Evolutionary conservation across 1,140 invertebrate species (phyloP).

Genomic region (Drosophila sturtevanti): DNA sequence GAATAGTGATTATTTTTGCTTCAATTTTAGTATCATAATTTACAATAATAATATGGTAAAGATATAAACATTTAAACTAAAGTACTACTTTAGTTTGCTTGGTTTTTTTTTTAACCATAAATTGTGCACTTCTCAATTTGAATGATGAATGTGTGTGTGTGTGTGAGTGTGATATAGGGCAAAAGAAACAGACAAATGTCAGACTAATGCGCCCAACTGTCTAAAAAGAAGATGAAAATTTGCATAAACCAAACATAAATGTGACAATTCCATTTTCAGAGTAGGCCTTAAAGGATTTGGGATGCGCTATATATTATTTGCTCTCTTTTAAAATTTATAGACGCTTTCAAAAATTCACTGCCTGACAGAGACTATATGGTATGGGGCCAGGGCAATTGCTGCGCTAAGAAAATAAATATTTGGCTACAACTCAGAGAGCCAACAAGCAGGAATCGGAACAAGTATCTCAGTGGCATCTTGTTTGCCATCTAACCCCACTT

Average conservation of each 20-base stretch:
- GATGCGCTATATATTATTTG: constrained; percentile 77
- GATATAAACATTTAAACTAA: background rate
- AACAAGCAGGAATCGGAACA: background rate
- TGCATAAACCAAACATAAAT: constrained; percentile 81
- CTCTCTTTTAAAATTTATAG: constrained; percentile 80
- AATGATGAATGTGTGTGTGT: background rate
- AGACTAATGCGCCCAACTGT: background rate
- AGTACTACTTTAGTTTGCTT: background rate
- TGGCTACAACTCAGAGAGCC: constrained; percentile 34
- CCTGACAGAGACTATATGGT: constrained; percentile 39
- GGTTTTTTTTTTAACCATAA: background rate
- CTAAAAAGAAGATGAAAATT: constrained; percentile 42
- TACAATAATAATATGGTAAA: no score
- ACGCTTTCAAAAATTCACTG: constrained; percentile 74
- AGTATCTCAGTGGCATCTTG: constrained; percentile 23
- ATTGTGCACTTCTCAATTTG: background rate
- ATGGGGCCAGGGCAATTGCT: constrained; percentile 26
- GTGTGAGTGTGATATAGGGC: constrained; percentile 13
- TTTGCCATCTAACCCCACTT: no score
- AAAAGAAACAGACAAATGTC: constrained; percentile 44
- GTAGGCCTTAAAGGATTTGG: constrained; percentile 74
- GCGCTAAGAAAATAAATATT: constrained; percentile 63
- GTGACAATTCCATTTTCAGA: constrained; percentile 70
- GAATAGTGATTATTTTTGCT: no score
- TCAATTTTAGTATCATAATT: no score